Evolutionary conservation across 2,888 invertebrate genomes (phyloP).

Genomic region (Eumerus sabulonum): DNA sequence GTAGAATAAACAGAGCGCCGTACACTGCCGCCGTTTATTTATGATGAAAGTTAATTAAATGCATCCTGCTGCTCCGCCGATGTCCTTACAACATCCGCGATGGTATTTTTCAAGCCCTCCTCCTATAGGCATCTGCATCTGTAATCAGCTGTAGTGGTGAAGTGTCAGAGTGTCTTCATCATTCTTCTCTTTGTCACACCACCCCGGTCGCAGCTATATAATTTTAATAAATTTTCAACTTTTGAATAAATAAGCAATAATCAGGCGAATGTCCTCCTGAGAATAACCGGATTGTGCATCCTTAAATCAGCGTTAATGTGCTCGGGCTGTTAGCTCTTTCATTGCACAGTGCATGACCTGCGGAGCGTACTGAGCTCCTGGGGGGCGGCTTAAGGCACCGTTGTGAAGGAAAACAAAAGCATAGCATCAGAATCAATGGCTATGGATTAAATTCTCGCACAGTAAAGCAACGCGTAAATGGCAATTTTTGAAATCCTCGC

Average conservation of each 20-base stretch:
- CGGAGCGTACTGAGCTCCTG: too few relatives aligned
- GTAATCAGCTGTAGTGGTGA: too few relatives aligned
- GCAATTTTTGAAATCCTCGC: constrained; percentile 50
- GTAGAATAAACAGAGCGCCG: constrained; percentile 56
- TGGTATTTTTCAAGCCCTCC: not conserved
- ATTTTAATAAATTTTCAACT: constrained; percentile 52
- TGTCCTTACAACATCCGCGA: constrained; percentile 22
- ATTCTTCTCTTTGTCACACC: not conserved
- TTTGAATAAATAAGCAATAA: constrained; percentile 65
- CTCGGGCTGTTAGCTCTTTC: constrained; percentile 31
- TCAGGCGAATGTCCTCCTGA: constrained; percentile 54
- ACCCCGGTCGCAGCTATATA: not conserved
- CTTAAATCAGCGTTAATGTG: constrained; percentile 60
- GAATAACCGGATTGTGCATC: constrained; percentile 46
- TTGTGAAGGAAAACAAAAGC: not conserved
- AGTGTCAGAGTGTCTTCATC: not conserved
- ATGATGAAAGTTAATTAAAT: constrained; percentile 68
- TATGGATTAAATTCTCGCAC: constrained; percentile 38
- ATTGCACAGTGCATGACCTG: not conserved
- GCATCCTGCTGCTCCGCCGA: constrained; percentile 56
- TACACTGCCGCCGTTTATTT: constrained; percentile 52
- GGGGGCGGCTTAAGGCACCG: constrained; percentile 30
- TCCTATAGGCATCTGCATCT: too few relatives aligned
- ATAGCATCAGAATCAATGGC: not conserved
- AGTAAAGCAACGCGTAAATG: constrained; percentile 54